Conservation (phyloP, 1,140 invertebrate species). For the Vanessa tameamea region DNA sequence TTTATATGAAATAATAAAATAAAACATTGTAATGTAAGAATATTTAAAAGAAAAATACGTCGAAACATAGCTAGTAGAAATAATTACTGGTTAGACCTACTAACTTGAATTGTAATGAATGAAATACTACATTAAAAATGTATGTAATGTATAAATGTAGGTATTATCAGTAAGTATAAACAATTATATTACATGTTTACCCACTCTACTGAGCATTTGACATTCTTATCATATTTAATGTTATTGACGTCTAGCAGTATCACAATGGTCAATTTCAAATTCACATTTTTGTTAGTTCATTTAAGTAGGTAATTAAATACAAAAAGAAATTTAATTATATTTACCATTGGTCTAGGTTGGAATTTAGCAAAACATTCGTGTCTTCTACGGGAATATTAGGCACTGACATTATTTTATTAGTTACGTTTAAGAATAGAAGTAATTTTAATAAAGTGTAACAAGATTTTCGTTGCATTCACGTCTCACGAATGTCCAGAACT, state of each 20-base stretch:
- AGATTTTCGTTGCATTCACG: too few relatives aligned
- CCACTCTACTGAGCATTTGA: slow-evolving; percentile 50
- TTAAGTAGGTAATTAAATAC: neutral
- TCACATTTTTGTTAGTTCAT: neutral
- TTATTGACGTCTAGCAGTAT: slow-evolving; percentile 55
- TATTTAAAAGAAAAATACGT: slow-evolving; percentile 18
- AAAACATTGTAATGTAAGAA: slow-evolving; percentile 7
- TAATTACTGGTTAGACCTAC: slow-evolving; percentile 22
- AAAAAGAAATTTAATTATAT: neutral
- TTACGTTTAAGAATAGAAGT: neutral
- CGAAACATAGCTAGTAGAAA: slow-evolving; percentile 24
- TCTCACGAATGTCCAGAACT: too few relatives aligned
- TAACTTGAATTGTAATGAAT: slow-evolving; percentile 29
- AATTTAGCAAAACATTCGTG: neutral
- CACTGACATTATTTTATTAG: neutral
- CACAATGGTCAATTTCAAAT: slow-evolving; percentile 23
- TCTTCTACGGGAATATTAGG: neutral
- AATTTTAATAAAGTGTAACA: neutral
- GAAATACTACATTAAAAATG: slow-evolving; percentile 30
- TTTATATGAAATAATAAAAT: slow-evolving; percentile 17
- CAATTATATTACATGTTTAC: slow-evolving; percentile 34
- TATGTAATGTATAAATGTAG: slow-evolving; percentile 23
- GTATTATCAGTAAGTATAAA: slow-evolving; percentile 38
- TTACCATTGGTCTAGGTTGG: neutral
- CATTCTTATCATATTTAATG: slow-evolving; percentile 62